Conservation (phyloP, 1,140 invertebrate species). For the Meteorus sp. region DNA sequence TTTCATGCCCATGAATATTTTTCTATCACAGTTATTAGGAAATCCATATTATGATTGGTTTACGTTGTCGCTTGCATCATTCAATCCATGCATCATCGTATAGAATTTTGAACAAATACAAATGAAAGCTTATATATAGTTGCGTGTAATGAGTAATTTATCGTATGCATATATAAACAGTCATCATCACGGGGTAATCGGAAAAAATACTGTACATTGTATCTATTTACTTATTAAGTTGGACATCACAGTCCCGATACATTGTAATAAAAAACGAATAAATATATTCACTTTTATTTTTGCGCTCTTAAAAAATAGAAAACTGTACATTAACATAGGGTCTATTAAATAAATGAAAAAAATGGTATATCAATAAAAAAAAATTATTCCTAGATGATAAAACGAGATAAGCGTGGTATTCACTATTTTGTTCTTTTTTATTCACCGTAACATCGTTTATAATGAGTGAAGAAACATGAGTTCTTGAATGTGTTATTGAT, state of each 20-base stretch:
- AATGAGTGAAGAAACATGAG: no score
- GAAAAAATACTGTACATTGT: conserved; percentile 47
- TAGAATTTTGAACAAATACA: neutral
- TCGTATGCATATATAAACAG: conserved; percentile 11
- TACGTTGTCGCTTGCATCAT: neutral
- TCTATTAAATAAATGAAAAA: conserved; percentile 41
- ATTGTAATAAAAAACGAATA: conserved; percentile 41
- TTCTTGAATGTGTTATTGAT: no score
- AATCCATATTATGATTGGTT: neutral
- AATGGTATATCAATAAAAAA: conserved; percentile 46
- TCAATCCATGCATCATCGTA: neutral
- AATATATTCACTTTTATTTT: conserved; percentile 50
- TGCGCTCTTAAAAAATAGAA: conserved; percentile 41
- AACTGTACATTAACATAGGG: conserved; percentile 55
- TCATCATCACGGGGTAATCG: conserved; percentile 29
- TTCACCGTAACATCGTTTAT: no score
- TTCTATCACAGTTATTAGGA: conserved; percentile 23
- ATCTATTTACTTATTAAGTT: conserved; percentile 49
- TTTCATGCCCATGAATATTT: conserved; percentile 20
- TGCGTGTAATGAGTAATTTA: conserved; percentile 16
- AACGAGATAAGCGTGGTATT: no score
- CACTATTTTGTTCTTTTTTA: no score
- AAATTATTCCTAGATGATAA: no score
- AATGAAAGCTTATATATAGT: neutral
- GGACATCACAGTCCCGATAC: conserved; percentile 27